These are phyloP conservation scores for Drosophila guanche DNA, from an alignment of 1,140 invertebrate genomes.

Conservation along the genomic window DNA sequence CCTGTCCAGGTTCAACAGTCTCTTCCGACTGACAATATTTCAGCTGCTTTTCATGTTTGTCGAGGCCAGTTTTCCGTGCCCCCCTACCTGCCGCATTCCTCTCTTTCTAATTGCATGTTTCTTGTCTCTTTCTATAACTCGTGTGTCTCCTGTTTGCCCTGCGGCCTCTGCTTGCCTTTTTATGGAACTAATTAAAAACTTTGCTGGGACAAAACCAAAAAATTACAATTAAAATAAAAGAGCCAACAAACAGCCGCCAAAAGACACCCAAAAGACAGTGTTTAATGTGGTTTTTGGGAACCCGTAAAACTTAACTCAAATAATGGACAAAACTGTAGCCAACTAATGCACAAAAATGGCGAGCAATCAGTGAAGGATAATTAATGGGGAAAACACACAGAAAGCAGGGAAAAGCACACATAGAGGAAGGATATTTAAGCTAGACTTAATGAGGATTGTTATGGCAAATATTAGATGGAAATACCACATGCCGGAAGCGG, in stretches of 20 bases:
- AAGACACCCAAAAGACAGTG: constrained; percentile 24
- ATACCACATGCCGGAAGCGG: too few relatives aligned
- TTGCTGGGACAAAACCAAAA: constrained; percentile 34
- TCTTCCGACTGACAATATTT: constrained; percentile 72
- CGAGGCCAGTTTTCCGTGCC: constrained; percentile 35
- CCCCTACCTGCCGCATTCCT: not conserved
- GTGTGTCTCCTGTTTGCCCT: constrained; percentile 64
- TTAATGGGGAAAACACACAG: not conserved
- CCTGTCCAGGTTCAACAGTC: constrained; percentile 62
- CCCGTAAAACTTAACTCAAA: constrained; percentile 38
- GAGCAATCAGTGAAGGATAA: constrained; percentile 37
- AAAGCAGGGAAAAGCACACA: not conserved
- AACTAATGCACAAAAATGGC: constrained; percentile 26
- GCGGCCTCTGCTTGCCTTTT: constrained; percentile 74
- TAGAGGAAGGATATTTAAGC: not conserved
- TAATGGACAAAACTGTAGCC: constrained; percentile 41
- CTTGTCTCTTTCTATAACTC: constrained; percentile 17
- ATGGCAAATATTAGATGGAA: too few relatives aligned
- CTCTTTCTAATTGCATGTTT: constrained; percentile 17
- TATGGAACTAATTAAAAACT: constrained; percentile 81
- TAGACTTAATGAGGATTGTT: constrained; percentile 1
- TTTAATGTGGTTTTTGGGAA: constrained; percentile 31
- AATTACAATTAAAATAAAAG: constrained; percentile 41
- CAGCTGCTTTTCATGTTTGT: constrained; percentile 56
- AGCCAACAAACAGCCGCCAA: not conserved